Conservation (phyloP, 2,113 vertebrate genomes). For the Laticauda laticaudata region DNA sequence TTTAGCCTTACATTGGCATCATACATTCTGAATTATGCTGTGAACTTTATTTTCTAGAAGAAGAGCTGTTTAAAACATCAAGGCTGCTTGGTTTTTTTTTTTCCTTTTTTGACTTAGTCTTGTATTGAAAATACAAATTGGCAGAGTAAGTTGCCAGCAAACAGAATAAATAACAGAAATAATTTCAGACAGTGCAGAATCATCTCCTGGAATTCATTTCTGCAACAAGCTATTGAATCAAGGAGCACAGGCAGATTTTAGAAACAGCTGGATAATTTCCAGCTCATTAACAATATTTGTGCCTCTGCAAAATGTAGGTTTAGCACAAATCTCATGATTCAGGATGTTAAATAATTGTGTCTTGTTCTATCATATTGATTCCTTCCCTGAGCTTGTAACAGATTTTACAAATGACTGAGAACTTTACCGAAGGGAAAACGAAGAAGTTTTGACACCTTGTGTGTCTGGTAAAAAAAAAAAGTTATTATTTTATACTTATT, state of each 20-base stretch:
- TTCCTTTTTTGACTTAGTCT: not conserved
- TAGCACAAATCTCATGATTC: conserved; percentile 28
- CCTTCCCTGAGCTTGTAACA: conserved; percentile 11
- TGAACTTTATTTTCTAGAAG: not conserved
- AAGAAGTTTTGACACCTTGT: not conserved
- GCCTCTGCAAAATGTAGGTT: conserved; percentile 23
- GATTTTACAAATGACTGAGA: conserved; percentile 21
- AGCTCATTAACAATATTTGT: conserved; percentile 39
- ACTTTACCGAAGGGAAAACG: not conserved
- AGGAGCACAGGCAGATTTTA: conserved; percentile 17
- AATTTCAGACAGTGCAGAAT: conserved; percentile 2
- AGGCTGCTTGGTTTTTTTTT: not conserved
- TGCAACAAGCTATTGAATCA: conserved; percentile 18
- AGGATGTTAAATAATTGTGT: conserved; percentile 25
- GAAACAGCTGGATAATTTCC: conserved; percentile 38
- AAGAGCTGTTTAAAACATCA: not conserved
- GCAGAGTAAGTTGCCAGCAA: not conserved
- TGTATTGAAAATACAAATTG: not conserved
- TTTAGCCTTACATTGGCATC: not conserved
- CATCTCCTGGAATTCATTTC: conserved; percentile 22
- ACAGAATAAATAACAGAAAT: conserved; percentile 11
- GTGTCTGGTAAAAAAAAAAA: not conserved
- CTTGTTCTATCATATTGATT: conserved; percentile 24
- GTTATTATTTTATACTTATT: not conserved
- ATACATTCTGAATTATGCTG: not conserved